Base-by-base conservation (phyloP, 2,797 vertebrate genomes). In the Anguilla megastoma region DNA sequence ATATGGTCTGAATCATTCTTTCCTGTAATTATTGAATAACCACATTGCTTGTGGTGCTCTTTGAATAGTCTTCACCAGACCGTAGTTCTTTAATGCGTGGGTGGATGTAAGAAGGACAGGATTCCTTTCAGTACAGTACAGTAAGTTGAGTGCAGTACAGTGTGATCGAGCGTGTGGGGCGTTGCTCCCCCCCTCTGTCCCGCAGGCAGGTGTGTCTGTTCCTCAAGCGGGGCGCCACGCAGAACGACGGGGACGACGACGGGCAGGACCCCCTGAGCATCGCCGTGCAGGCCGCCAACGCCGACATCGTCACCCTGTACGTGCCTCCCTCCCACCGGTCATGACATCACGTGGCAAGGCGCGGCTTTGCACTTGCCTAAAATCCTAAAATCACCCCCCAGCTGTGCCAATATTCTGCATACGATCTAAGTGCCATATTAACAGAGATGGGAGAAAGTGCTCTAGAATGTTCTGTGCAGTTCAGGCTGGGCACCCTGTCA, bases 201-300 rank as follows among this genome's bases (percentile, higher is more conserved):
- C 92, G 3, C 95, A 99, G 98, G 86, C 98, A 99, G 94, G 98
- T 99, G 92, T 99, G 98, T 94, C 95, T 99, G 91, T 99, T 99
- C 94, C 94, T 99, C 63, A 99, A 99, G 92, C 94, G 98, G 18
- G 98, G 98, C 7, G 98, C 98, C 0, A 97, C 97, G 0, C 98
- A 99, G 94, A 97, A 97, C 0, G 96, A 97, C 0, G 95, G 95
- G 1, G 98, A 99, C 0, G 96, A 97, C 0, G 97, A 98, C 0
- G 97, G 98, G 88, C 98, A 97, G 91, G 98, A 99, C 91, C 98
- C 98, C 0, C 92, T 99, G 92, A 98, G 96, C 85, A 99, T 99
- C 5, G 98, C 98, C 0, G 97, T 99, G 33, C 97, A 98, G 91
- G 97, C 97, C 0, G 98, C 98, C 87, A 99, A 99, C 0, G 98